phyloP scores from a whole-genome alignment of 1,140 invertebrate species.

The Atta colombica region DNA sequence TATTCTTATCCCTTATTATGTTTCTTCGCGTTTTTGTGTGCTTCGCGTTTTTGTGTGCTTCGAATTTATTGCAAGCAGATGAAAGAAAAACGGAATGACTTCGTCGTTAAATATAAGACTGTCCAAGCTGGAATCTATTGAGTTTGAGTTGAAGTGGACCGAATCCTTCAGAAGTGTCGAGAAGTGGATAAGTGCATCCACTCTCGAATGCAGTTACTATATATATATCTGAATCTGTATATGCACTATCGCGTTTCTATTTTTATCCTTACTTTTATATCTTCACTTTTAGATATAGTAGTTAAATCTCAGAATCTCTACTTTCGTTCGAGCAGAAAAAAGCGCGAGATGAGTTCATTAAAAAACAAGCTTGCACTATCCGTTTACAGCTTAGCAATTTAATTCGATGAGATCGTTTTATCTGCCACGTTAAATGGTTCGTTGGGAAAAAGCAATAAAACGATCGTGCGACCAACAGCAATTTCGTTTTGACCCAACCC shows the following conservation, averaged over 20 bases:
- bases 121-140: constrained; percentile 23
- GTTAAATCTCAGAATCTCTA: not conserved
- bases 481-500: constrained; percentile 23
- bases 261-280: constrained; percentile 35
- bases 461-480: constrained; percentile 1
- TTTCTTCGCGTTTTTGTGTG: not conserved
- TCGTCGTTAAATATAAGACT: not conserved
- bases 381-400: constrained; percentile 28
- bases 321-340: not conserved
- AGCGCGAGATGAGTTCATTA: not conserved
- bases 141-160: constrained; percentile 37
- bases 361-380: not conserved
- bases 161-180: constrained; percentile 52
- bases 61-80: not conserved
- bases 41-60: not conserved
- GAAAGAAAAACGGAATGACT: constrained; percentile 1
- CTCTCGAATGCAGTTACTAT: not conserved
- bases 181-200: constrained; percentile 57
- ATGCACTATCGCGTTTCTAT: constrained; percentile 15
- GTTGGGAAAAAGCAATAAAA: constrained; percentile 12
- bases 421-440: not conserved
- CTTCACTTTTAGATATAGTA: constrained; percentile 8
- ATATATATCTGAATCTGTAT: constrained; percentile 10
- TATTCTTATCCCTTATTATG: not conserved
- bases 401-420: constrained; percentile 21